Percentiles rank a stretch among this genome's conserved stretches.
These are phyloP conservation scores for Nothobranchius kuhntae DNA, from an alignment of 2,113 vertebrate genomes.

Conservation along the genomic window DNA sequence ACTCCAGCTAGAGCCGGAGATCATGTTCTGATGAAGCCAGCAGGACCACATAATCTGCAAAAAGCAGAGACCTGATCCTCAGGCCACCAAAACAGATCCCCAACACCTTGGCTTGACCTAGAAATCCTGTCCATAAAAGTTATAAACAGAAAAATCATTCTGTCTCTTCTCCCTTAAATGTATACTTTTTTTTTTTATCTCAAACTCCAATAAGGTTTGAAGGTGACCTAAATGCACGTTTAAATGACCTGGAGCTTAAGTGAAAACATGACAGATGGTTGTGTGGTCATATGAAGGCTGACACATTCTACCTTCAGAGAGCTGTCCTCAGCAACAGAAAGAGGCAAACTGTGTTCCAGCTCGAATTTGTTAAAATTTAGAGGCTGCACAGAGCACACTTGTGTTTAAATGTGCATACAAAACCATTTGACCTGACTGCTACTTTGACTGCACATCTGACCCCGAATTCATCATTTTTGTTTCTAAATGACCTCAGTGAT, in stretches of 20 bases:
- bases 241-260: conserved; percentile 31
- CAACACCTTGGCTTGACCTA: no score
- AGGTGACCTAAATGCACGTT: conserved; percentile 9
- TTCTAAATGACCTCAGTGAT: conserved; percentile 2
- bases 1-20: no score
- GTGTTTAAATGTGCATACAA: conserved; percentile 1
- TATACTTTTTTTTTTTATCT: no score
- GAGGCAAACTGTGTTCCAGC: not conserved
- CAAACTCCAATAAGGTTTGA: conserved; percentile 3
- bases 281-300: conserved; percentile 22
- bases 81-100: no score
- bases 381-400: not conserved
- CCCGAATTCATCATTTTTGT: conserved; percentile 42
- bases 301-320: conserved; percentile 40
- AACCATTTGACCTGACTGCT: not conserved
- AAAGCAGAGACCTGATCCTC: no score
- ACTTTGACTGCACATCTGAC: conserved; percentile 19
- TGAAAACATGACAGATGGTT: conserved; percentile 50
- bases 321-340: conserved; percentile 17
- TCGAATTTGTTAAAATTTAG: conserved; percentile 18
- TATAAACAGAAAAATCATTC: no score
- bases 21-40: no score
- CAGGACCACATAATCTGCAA: no score
- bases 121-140: no score
- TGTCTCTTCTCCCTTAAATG: no score